Evolutionary conservation across 1,140 invertebrate species (phyloP), one percentile per base, ranked within the genome.

Genomic region (Ephestia elutella): DNA sequence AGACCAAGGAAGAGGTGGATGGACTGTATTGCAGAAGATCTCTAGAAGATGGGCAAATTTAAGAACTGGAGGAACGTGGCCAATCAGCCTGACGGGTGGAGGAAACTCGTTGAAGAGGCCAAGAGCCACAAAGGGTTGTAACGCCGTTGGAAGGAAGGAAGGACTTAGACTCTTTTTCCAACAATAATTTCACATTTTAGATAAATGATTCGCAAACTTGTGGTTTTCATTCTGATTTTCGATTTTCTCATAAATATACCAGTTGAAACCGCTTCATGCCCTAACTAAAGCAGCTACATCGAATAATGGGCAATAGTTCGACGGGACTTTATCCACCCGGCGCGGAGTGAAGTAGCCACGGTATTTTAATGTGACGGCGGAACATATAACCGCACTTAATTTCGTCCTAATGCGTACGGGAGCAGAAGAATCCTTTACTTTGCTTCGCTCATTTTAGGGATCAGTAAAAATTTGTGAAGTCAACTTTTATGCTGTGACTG

Each of bases 381-480:
- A 75, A 82, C 83, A 86, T 73, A 87, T 86, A 82, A 86, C 72
- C 70, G 83, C 85, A 87, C 85, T 87, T 87, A 88, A 86, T 85
- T 84, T 84, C 80, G 77, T 79, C 81, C 83, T 87, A 87, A 87
- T 82, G 78, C 73, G 78, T 75, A 70, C 60, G 70, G 20, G 57
- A 66, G 71, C 69, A 66, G 67, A 78, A 78, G 79, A 80, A 82
- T 87, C 74, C 68, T 59, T 57, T 58, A 57, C 68, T 80, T 73
- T 71, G 68, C 20, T 50, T 50, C 10, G 19, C 49, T 21, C 49
- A 5, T 5, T 25, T 53, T 44, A 17, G 38, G 38, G 38, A 3
- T 44, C 38, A n/a, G 38, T 44, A 44, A 2, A 15, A 10, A 3
- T 35, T 11, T 15, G 38, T 1, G 15, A 44, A 44, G 5, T 44